Percentiles rank a stretch among this genome's conserved stretches.
These are phyloP conservation scores for Resseliella maxima DNA, from an alignment of 2,888 invertebrate species.

Conservation along the genomic window DNA sequence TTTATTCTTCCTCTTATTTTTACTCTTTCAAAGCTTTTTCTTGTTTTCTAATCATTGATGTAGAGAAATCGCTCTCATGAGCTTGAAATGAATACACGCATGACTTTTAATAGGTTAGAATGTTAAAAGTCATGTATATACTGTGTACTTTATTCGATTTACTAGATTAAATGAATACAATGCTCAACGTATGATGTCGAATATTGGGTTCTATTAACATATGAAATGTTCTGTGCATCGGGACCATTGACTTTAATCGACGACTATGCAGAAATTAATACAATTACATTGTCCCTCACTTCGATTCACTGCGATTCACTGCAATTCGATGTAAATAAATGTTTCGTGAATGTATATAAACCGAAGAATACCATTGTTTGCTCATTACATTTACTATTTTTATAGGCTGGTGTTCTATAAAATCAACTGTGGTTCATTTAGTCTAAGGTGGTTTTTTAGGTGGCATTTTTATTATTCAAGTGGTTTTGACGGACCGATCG, in stretches of 20 bases:
- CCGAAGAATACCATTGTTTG: too few relatives aligned
- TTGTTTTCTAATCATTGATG: neutral
- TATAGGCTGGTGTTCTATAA: too few relatives aligned
- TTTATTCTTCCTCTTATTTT: neutral
- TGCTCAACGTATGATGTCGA: neutral
- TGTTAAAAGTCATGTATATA: constrained; percentile 15
- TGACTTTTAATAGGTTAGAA: neutral
- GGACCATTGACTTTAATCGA: neutral
- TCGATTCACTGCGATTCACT: neutral
- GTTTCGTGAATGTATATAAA: neutral
- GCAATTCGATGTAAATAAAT: neutral
- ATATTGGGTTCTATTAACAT: neutral
- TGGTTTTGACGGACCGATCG: too few relatives aligned
- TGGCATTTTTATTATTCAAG: too few relatives aligned
- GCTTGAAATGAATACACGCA: neutral
- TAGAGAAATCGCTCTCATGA: neutral
- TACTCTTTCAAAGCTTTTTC: neutral
- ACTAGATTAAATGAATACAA: neutral
- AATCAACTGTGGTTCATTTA: too few relatives aligned
- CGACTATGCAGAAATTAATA: neutral
- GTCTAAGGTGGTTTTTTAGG: too few relatives aligned
- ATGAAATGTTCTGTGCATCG: neutral
- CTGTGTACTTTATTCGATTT: neutral
- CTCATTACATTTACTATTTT: too few relatives aligned
- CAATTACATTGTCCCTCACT: neutral